Evolutionary conservation across 2,797 vertebrate genomes (phyloP).

Genomic region (Hippocampus kuda): DNA sequence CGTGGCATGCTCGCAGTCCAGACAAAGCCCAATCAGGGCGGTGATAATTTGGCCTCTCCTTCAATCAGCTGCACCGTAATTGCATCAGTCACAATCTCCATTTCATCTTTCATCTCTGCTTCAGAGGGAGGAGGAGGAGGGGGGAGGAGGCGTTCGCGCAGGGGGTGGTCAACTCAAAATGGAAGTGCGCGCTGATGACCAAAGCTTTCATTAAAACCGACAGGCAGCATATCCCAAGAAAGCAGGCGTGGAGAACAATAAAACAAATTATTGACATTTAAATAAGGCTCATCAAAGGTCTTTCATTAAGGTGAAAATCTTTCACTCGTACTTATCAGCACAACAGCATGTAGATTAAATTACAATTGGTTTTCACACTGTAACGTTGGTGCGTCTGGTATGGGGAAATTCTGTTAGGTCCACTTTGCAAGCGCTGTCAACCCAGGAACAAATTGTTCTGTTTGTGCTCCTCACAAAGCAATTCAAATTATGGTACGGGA

Average conservation of each 20-base stretch:
- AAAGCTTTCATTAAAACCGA: constrained; percentile 58
- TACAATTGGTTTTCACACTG: not conserved
- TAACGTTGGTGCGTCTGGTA: not conserved
- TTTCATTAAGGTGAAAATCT: not conserved
- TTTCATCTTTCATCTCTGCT: constrained; percentile 68
- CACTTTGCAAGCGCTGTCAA: not conserved
- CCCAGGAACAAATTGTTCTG: not conserved
- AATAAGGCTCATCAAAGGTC: not conserved
- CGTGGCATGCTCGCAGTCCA: constrained; percentile 59
- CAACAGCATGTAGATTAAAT: not conserved
- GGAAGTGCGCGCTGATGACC: constrained; percentile 51
- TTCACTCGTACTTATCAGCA: not conserved
- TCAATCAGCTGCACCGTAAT: constrained; percentile 72
- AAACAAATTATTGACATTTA: constrained; percentile 55
- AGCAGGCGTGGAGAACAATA: constrained; percentile 30
- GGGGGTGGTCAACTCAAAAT: constrained; percentile 29
- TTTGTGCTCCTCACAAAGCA: not conserved
- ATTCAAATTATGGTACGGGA: too few relatives aligned
- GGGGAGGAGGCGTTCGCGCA: not conserved
- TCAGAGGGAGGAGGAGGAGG: constrained; percentile 43
- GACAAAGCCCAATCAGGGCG: constrained; percentile 71
- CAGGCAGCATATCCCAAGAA: constrained; percentile 40
- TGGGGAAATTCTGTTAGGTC: not conserved
- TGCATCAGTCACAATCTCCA: constrained; percentile 73
- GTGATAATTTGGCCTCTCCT: constrained; percentile 75